A percentile compares a stretch with the other conserved stretches of the same genome.
phyloP scores from a whole-genome alignment of 2,888 invertebrate species.

The Chrysodeixis includens region DNA sequence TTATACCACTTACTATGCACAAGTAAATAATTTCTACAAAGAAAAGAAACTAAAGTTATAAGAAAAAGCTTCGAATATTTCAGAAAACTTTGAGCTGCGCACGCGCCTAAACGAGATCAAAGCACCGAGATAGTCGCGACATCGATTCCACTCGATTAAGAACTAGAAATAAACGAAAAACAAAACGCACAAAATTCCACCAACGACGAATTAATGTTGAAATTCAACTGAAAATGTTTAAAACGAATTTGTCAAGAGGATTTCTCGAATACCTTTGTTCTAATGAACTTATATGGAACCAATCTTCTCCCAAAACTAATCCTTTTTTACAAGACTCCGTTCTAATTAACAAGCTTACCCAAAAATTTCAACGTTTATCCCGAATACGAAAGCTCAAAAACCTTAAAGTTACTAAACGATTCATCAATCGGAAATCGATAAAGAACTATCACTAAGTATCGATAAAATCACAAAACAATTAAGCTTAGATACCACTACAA shows the following conservation, averaged over 20 bases:
- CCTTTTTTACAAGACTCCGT: not conserved
- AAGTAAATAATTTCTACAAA: too few species aligned
- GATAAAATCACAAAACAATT: slow-evolving; percentile 54
- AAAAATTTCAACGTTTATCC: not conserved
- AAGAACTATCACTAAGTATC: slow-evolving; percentile 72
- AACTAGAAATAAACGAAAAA: slow-evolving; percentile 70
- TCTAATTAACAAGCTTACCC: not conserved
- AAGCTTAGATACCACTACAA: slow-evolving; percentile 76
- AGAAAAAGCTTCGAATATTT: not conserved
- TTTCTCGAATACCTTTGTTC: slow-evolving; percentile 34
- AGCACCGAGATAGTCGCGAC: slow-evolving; percentile 74
- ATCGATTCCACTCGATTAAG: slow-evolving; percentile 77
- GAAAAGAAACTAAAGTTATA: too few species aligned
- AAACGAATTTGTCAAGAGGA: slow-evolving; percentile 78
- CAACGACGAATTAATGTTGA: slow-evolving; percentile 67
- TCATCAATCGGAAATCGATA: slow-evolving; percentile 53
- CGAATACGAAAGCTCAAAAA: slow-evolving; percentile 11
- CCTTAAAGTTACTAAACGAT: not conserved
- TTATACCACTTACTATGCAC: too few species aligned
- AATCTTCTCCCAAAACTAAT: not conserved
- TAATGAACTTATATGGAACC: slow-evolving; percentile 4
- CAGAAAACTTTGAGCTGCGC: slow-evolving; percentile 67
- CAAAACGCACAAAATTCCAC: slow-evolving; percentile 69
- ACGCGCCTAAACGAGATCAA: slow-evolving; percentile 69
- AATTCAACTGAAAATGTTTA: slow-evolving; percentile 75